Percentiles rank a stretch among this genome's conserved stretches.
phyloP scores from a whole-genome alignment of 2,888 invertebrate genomes.

The Agriotes lineatus region DNA sequence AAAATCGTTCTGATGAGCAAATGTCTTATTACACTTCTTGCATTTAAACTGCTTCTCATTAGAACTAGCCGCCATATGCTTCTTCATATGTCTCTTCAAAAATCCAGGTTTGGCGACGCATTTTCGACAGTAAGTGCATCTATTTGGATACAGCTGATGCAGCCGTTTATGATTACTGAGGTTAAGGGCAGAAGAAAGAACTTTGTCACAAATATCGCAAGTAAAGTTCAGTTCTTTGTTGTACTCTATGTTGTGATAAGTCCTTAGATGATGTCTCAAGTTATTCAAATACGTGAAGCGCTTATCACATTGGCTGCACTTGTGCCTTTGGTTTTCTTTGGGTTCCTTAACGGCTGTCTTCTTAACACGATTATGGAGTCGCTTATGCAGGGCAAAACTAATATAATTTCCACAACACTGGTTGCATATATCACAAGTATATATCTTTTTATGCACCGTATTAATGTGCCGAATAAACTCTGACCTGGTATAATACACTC shows the following conservation, averaged over 20 bases:
- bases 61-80: neutral
- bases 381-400: constrained; percentile 33
- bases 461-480: constrained; percentile 30
- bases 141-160: constrained; percentile 15
- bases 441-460: constrained; percentile 25
- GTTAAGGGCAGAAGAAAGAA: constrained; percentile 11
- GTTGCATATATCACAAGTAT: constrained; percentile 32
- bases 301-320: neutral
- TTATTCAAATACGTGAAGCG: constrained; percentile 1
- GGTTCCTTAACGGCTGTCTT: neutral
- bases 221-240: neutral
- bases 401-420: constrained; percentile 28
- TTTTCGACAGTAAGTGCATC: constrained; percentile 25
- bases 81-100: constrained; percentile 21
- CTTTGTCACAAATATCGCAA: constrained; percentile 24
- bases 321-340: neutral
- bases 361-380: constrained; percentile 16
- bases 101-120: constrained; percentile 4
- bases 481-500: constrained; percentile 30
- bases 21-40: neutral
- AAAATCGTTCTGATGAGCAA: neutral
- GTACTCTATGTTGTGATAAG: neutral
- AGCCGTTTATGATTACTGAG: constrained; percentile 14
- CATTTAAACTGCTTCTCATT: neutral
- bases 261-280: constrained; percentile 4